These are phyloP conservation scores for Syngnathus scovelli DNA, from an alignment of 2,113 vertebrate species.

Conservation along the genomic window DNA sequence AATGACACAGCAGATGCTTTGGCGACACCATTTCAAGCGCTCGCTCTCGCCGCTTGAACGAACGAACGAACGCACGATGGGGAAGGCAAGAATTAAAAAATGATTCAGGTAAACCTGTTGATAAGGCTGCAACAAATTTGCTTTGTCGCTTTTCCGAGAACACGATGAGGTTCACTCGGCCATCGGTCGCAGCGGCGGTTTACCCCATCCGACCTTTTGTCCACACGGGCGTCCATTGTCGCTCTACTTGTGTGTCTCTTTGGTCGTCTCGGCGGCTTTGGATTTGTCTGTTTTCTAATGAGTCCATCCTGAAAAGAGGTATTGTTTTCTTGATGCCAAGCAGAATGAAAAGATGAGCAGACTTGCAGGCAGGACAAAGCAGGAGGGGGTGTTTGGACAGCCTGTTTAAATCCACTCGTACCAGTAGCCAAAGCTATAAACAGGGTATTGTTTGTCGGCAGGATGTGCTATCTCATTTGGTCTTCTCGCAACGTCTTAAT, in stretches of 20 bases:
- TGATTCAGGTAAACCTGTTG: too few species aligned
- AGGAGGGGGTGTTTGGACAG: constrained; percentile 16
- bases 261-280: constrained; percentile 5
- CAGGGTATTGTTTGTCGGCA: constrained; percentile 11
- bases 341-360: constrained; percentile 28
- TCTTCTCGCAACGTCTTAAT: constrained; percentile 11
- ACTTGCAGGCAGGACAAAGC: constrained; percentile 13
- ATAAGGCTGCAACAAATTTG: too few species aligned
- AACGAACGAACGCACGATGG: background rate
- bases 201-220: constrained; percentile 6
- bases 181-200: background rate
- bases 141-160: background rate
- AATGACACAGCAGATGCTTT: constrained; percentile 51
- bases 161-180: background rate
- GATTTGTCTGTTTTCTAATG: constrained; percentile 15
- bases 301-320: constrained; percentile 44
- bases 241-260: constrained; percentile 15
- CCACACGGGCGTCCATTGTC: background rate
- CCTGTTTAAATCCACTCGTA: constrained; percentile 26
- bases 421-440: background rate
- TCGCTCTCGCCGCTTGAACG: constrained; percentile 27
- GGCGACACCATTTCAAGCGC: constrained; percentile 29
- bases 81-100: background rate
- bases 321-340: constrained; percentile 48
- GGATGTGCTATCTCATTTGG: background rate